Evolutionary conservation across 2,888 invertebrate species (phyloP).

Genomic region (Gnatocerus cornutus): DNA sequence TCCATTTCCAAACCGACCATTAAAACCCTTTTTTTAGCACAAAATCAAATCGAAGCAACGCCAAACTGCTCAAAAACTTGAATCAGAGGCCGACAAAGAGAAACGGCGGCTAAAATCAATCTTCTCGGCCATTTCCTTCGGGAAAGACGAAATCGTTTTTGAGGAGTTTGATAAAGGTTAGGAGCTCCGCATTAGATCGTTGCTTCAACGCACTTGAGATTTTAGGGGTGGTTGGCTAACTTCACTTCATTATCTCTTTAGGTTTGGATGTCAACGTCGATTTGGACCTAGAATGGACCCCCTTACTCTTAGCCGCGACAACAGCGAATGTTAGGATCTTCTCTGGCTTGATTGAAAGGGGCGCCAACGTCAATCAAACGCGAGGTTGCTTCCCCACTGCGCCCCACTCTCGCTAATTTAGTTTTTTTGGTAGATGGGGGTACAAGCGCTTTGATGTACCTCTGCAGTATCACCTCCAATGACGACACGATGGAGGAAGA

Average conservation of each 20-base stretch:
- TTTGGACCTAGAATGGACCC: conserved; percentile 76
- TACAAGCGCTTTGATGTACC: conserved; percentile 78
- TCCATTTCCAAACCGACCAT: background rate
- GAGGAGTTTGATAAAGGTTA: conserved; percentile 63
- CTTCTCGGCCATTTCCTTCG: conserved; percentile 55
- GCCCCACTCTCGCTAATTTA: no score
- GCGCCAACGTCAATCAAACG: conserved; percentile 74
- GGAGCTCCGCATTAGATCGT: conserved; percentile 54
- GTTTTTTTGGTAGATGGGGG: conserved; percentile 78
- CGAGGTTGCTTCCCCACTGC: conserved; percentile 15
- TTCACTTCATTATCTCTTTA: conserved; percentile 46
- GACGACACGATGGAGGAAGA: conserved; percentile 70
- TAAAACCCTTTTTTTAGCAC: conserved; percentile 13
- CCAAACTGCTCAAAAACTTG: conserved; percentile 14
- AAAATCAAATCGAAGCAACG: conserved; percentile 48
- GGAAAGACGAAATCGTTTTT: conserved; percentile 50
- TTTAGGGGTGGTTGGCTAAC: conserved; percentile 20
- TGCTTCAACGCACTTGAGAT: no score
- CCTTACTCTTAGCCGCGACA: conserved; percentile 76
- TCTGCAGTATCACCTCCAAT: conserved; percentile 76
- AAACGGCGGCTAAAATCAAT: conserved; percentile 49
- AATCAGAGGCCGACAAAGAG: conserved; percentile 50
- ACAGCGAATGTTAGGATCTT: conserved; percentile 75
- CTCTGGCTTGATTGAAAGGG: conserved; percentile 72
- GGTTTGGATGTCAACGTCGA: conserved; percentile 67